Evolutionary conservation across 2,888 invertebrate species (phyloP).

Genomic region (Agrotis clavis): DNA sequence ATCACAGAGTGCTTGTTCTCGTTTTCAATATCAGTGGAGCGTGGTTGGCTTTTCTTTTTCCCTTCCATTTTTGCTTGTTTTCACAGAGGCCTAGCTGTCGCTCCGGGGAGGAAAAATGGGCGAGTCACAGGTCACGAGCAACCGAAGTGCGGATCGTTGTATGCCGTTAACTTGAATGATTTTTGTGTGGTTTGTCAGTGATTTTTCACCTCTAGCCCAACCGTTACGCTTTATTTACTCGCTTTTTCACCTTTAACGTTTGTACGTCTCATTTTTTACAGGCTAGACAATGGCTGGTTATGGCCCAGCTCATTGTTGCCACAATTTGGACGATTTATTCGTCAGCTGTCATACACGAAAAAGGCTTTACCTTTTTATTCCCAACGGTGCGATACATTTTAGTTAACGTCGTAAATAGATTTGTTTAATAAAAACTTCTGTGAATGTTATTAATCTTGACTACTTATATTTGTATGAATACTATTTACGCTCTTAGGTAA

Average conservation of each 20-base stretch:
- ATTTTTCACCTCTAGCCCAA: slow-evolving; percentile 77
- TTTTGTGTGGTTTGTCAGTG: slow-evolving; percentile 81
- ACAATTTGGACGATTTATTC: slow-evolving; percentile 48
- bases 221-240: slow-evolving; percentile 72
- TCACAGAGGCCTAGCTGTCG: slow-evolving; percentile 73
- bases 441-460: neutral
- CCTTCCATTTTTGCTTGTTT: slow-evolving; percentile 72
- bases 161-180: slow-evolving; percentile 85
- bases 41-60: slow-evolving; percentile 61
- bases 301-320: slow-evolving; percentile 30
- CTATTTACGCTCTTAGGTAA: slow-evolving; percentile 8
- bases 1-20: slow-evolving; percentile 73
- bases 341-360: slow-evolving; percentile 40
- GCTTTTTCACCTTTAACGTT: slow-evolving; percentile 58
- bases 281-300: slow-evolving; percentile 39
- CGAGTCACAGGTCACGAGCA: slow-evolving; percentile 80
- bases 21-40: slow-evolving; percentile 74
- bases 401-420: slow-evolving; percentile 22
- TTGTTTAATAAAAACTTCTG: neutral
- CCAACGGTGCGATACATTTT: slow-evolving; percentile 21
- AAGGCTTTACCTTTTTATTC: slow-evolving; percentile 34
- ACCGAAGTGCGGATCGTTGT: slow-evolving; percentile 83
- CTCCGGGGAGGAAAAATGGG: slow-evolving; percentile 74
- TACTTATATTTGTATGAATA: slow-evolving; percentile 10
- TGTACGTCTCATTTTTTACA: slow-evolving; percentile 49